A percentile compares a stretch with the other conserved stretches of the same genome.
Evolutionary conservation across 1,140 invertebrate genomes (phyloP).

Genomic region (Drosophila ohnishii): DNA sequence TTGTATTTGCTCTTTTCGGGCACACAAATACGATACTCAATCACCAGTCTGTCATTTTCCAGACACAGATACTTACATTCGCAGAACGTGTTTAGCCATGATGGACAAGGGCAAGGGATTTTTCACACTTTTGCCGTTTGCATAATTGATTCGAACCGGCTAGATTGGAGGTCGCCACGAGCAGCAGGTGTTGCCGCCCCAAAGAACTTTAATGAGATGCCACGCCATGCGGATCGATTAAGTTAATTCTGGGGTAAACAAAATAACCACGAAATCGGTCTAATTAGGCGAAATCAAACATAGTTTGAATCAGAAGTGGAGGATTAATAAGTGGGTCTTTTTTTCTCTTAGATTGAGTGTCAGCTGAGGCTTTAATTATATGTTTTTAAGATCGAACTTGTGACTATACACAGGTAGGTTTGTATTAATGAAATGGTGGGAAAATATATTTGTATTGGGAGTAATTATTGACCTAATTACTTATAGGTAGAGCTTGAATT

Average conservation of each 20-base stretch:
- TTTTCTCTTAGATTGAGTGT: not conserved
- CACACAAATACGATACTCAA: constrained; percentile 57
- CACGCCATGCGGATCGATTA: constrained; percentile 26
- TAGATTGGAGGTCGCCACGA: constrained; percentile 31
- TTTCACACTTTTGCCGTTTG: constrained; percentile 74
- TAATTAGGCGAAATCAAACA: constrained; percentile 24
- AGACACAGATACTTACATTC: constrained; percentile 51
- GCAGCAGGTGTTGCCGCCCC: constrained; percentile 3
- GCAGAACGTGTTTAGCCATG: constrained; percentile 65
- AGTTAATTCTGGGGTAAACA: constrained; percentile 24
- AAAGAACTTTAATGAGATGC: constrained; percentile 45
- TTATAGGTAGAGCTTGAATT: not conserved
- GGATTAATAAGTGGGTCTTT: not conserved
- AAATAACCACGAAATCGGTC: constrained; percentile 20
- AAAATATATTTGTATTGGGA: not conserved
- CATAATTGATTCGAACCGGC: constrained; percentile 69
- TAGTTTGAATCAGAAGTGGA: constrained; percentile 1
- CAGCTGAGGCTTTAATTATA: not conserved
- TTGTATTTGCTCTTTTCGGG: constrained; percentile 71
- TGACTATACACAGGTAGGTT: no score
- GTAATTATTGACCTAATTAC: not conserved
- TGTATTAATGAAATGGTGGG: not conserved
- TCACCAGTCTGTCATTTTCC: constrained; percentile 51
- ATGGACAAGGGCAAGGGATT: constrained; percentile 60
- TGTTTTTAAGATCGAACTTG: not conserved